Base-by-base conservation (phyloP, 2,113 vertebrate species). In the Nerophis ophidion region DNA sequence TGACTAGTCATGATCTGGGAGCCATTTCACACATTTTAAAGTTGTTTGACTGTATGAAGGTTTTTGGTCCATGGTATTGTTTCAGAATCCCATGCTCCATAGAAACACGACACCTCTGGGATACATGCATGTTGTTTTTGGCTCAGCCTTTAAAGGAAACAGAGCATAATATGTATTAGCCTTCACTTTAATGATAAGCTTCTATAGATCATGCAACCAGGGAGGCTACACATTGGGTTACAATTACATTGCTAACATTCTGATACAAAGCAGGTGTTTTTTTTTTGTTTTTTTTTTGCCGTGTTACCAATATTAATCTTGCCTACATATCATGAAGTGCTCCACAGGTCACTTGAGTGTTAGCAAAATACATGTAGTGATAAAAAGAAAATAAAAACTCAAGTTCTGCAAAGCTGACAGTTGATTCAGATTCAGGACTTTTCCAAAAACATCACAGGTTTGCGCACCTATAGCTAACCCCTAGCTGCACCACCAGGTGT, bases 311-410 rank as follows among this genome's bases (percentile, higher is more conserved):
- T 19, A 16, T 57, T 42, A 19, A 57, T 11, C 38, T 26, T 15
- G 17, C 2, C 14, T 1, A 45, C 17, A 45, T 57, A 45, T 57
- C 6, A 34, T 58, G 19, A 58, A 58, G 42, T n/a, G 26, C 2
- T 58, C 5, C 56, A 46, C 42, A 10, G 36, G 9, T n/a, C 7
- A 42, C 12, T n/a, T 44, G 38, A 19, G 55, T 16, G n/a, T 56
- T 40, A 56, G 9, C 35, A 56, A 56, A 56, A 55, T 55, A 55
- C 34, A 16, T 34, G 14, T 38, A n/a, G 34, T 55, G 54, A 56
- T 56, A 42, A 42, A 38, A 3, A 56, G n/a, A n/a, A 56, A 56
- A 56, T 56, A 19, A 56, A 42, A 16, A 16, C 7, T 26, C 26
- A 26, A 55, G 53, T 26, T 26, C 26, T 26, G 26, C 26, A 26